Conservation (phyloP, 2,888 invertebrate species). For the Acanthococcus lagerstroemiae region DNA sequence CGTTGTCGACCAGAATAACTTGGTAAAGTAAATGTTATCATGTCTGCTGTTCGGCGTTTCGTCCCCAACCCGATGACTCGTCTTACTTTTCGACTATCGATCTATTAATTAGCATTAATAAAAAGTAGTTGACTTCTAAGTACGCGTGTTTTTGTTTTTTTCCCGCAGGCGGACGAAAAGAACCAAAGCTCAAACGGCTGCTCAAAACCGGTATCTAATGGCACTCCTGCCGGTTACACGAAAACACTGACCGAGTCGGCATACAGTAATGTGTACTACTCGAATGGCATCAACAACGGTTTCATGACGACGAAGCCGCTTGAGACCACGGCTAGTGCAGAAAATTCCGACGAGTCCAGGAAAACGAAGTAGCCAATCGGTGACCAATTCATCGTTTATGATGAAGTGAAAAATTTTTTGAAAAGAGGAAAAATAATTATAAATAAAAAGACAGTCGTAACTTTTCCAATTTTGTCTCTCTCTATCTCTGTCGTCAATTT, state of each 20-base stretch:
- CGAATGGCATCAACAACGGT: slow-evolving; percentile 53
- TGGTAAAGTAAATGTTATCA: too few relatives aligned
- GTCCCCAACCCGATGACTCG: too few relatives aligned
- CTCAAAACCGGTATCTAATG: slow-evolving; percentile 12
- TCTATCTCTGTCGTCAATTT: slow-evolving; percentile 5
- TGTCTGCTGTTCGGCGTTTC: too few relatives aligned
- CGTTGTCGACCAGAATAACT: too few relatives aligned
- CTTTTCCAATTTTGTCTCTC: slow-evolving; percentile 5
- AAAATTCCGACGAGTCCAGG: slow-evolving; percentile 3
- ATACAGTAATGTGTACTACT: slow-evolving; percentile 51
- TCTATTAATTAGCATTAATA: too few relatives aligned
- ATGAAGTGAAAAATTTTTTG: not conserved
- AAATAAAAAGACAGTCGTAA: slow-evolving; percentile 7
- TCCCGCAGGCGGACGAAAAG: slow-evolving; percentile 1
- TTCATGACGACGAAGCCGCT: slow-evolving; percentile 44
- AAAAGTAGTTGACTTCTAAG: too few relatives aligned
- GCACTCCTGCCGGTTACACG: slow-evolving; percentile 26
- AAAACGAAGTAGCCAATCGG: slow-evolving; percentile 10
- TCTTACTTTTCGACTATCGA: too few relatives aligned
- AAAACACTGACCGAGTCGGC: slow-evolving; percentile 33
- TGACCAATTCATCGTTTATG: too few relatives aligned
- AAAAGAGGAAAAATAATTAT: slow-evolving; percentile 4
- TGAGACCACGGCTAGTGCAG: slow-evolving; percentile 9
- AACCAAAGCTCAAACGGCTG: not conserved
- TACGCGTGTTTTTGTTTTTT: not conserved